Conservation (phyloP, 2,888 invertebrate species). For the Spatulosminthurus flaviceps region DNA sequence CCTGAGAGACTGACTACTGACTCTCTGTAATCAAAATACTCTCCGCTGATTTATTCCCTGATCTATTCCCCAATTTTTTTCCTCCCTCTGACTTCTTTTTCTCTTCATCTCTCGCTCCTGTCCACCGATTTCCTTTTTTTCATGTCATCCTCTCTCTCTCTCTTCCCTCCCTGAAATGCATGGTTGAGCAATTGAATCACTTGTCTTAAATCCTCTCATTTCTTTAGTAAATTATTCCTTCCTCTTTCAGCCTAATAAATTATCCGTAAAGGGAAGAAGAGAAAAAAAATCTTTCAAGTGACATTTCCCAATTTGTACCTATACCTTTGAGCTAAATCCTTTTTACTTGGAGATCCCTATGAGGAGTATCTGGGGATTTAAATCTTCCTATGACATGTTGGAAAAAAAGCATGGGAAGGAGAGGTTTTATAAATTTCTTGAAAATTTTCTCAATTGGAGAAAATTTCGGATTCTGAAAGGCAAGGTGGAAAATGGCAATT, state of each 20-base stretch:
- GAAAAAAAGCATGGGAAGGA: no score
- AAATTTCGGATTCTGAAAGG: no score
- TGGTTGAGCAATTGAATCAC: conserved; percentile 23
- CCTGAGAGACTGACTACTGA: conserved; percentile 45
- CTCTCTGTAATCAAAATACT: conserved; percentile 47
- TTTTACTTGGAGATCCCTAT: no score
- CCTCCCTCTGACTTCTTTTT: conserved; percentile 1
- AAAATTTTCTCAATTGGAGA: no score
- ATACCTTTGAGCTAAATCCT: no score
- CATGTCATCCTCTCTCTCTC: conserved; percentile 13
- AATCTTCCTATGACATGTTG: no score
- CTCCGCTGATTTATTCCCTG: conserved; percentile 47
- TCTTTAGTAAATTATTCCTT: conserved; percentile 28
- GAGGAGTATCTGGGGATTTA: no score
- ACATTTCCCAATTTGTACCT: no score
- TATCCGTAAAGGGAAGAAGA: no score
- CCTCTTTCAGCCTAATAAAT: neutral
- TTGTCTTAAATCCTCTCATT: conserved; percentile 16
- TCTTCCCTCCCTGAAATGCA: conserved; percentile 9
- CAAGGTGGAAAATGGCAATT: no score
- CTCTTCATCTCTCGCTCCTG: conserved; percentile 1
- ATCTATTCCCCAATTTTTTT: conserved; percentile 41
- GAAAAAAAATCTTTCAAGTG: no score
- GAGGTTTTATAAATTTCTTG: no score
- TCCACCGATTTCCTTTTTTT: conserved; percentile 16